Base-by-base conservation (phyloP, 2,888 invertebrate genomes). In the Altica lythri region DNA sequence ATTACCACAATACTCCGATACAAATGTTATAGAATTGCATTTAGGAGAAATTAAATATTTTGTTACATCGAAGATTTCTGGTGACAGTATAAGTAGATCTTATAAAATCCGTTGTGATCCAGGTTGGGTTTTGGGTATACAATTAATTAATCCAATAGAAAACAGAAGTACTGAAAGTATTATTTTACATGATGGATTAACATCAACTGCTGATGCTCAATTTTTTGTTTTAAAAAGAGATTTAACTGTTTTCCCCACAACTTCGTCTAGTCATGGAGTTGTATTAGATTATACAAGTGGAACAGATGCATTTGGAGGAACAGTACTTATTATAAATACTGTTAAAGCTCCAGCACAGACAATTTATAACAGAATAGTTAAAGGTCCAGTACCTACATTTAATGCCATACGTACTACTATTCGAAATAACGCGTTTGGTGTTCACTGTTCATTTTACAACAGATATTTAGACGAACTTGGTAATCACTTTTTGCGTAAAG, bases 91-190 rank as follows among this genome's bases (percentile, higher is more conserved):
- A 14, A 73, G 72, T 0, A 80, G 83, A 66, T 81, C 80, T 4
- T 84, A 88, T 60, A 82, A 80, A 53, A 82, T 88, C 2, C 80
- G 81, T 66, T 89, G 90, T 62, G 86, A 86, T 55, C 90, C 92
- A 1, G 90, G 92, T 2, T 91, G 87, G 73, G 92, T 92, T 0
- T 82, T 95, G 43, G 94, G 94, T 4, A 84, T 96, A 35, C 93
- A 95, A 74, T 82, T 96, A 10, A 77, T 96, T 2, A 95, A 95
- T 77, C 94, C 95, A 1, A 89, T 94, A 54, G 90, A 92, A 65
- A 91, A 91, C 71, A 85, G 89, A 55, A 93, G 92, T 46, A 87
- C 90, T 0, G 96, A 96, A 78, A 83, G 84, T 63, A 88, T 96
- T 53, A 81, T 84, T 29, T 83, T 95, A 45, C 83, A 88, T 61